Evolutionary conservation across 2,113 vertebrate genomes (phyloP).

Genomic region (Xiphophorus couchianus): DNA sequence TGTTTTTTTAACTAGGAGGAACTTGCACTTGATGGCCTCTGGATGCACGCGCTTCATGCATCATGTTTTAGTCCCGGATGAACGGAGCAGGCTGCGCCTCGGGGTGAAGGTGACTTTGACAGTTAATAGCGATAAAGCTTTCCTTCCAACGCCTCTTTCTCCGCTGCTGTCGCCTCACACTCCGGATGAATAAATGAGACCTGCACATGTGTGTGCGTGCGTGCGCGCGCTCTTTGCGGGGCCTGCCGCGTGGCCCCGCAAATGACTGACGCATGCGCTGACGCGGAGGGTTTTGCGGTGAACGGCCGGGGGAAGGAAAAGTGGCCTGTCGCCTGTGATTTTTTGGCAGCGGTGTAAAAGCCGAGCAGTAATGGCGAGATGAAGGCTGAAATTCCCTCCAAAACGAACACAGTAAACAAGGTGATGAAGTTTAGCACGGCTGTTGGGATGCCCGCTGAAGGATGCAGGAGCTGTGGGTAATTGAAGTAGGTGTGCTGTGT

Average conservation of each 20-base stretch:
- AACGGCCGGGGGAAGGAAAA: conserved; percentile 70
- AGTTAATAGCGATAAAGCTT: conserved; percentile 76
- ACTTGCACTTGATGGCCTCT: neutral
- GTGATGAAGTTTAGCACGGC: conserved; percentile 60
- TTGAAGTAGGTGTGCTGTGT: conserved; percentile 26
- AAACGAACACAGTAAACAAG: conserved; percentile 50
- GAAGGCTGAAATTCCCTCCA: conserved; percentile 51
- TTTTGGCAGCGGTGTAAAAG: conserved; percentile 75
- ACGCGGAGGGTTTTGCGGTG: conserved; percentile 24
- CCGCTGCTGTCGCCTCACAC: conserved; percentile 74
- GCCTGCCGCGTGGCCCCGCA: conserved; percentile 77
- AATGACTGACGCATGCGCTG: conserved; percentile 61
- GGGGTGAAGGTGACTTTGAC: conserved; percentile 85
- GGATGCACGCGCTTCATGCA: conserved; percentile 2
- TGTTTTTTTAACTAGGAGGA: neutral
- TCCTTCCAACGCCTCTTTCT: conserved; percentile 66
- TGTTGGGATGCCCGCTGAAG: conserved; percentile 19
- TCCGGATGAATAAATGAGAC: conserved; percentile 83
- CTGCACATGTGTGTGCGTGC: conserved; percentile 61
- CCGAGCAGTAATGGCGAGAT: conserved; percentile 77
- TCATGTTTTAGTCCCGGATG: conserved; percentile 4
- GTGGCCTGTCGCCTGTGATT: conserved; percentile 87
- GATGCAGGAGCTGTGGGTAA: conserved; percentile 37
- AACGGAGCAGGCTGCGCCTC: neutral
- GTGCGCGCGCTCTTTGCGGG: conserved; percentile 62